Evolutionary conservation across 2,113 vertebrate species (phyloP), one percentile per base, ranked within the genome.

Genomic region (Neodon shergylaensis): DNA sequence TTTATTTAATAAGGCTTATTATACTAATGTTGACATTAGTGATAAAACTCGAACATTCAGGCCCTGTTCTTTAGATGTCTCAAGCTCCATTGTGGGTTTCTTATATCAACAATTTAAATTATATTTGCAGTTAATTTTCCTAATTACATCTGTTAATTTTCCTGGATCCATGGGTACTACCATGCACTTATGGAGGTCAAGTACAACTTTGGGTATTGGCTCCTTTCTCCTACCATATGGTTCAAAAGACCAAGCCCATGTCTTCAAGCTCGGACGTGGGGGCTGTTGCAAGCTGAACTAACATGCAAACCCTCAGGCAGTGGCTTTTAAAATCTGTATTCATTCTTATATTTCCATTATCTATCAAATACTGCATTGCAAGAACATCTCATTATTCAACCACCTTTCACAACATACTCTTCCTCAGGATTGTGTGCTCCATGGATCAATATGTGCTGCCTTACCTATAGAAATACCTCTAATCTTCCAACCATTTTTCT

Each of bases 1-100:
- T 42, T 89, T 84, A 63, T 49, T 94, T 92, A 94, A 86, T 58
- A 90, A 84, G 10, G 86, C 4, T 88, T 83, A 79, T 54, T 95
- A 33, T 81, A 63, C 10, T 83, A 90, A 86, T 74, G 1, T 26
- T 24, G 61, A 13, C 26, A 39, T 73, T 78, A 31, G 58, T 1
- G 82, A 84, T 28, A 85, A 21, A 85, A 66, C 33, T 12, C 42
- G 87, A 33, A 68, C 5, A 1, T 39, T 39, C 47, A 5, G n/a
- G 1, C 2, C 12, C 26, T 81, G 1, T 74, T 93, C 39, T 91
- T 21, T 13, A 68, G 49, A 95, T 90, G 44, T 33, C 76, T 65
- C 79, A 19, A 44, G 17, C 63, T 93, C 19, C n/a, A 74, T 39
- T 47, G 74, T 33, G 52, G 85, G 87, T 19, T 12, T 88, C 36